These are phyloP conservation scores for Acromyrmex heyeri DNA, from an alignment of 1,140 invertebrate species.

Conservation along the genomic window DNA sequence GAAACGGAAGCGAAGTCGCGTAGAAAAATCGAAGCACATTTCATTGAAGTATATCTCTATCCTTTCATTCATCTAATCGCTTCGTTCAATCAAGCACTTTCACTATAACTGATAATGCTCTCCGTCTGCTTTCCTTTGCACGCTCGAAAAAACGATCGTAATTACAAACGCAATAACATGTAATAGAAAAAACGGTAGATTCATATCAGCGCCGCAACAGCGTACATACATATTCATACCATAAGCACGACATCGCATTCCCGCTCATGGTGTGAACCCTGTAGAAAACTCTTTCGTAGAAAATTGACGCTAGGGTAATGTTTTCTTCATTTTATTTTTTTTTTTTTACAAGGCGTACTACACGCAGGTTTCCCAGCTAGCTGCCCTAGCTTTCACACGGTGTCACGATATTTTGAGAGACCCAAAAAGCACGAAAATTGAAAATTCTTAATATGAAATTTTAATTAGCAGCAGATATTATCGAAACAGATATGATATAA, in stretches of 20 bases:
- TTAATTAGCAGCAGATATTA: neutral
- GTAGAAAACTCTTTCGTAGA: constrained; percentile 82
- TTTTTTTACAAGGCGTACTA: constrained; percentile 82
- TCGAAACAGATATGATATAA: constrained; percentile 1
- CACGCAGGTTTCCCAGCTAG: constrained; percentile 77
- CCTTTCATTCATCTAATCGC: constrained; percentile 2
- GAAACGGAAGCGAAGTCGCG: constrained; percentile 13
- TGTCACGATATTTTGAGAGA: constrained; percentile 65
- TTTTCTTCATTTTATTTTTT: constrained; percentile 68
- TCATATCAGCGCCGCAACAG: constrained; percentile 68
- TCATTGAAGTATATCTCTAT: neutral
- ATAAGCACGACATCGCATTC: constrained; percentile 69
- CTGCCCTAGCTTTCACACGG: constrained; percentile 77
- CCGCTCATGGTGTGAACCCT: constrained; percentile 74
- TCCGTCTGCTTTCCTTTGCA: constrained; percentile 14
- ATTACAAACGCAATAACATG: constrained; percentile 62
- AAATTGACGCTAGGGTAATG: constrained; percentile 86
- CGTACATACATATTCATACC: constrained; percentile 77
- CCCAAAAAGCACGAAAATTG: neutral
- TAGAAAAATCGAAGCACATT: constrained; percentile 14
- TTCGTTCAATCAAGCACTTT: constrained; percentile 2
- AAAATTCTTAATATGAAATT: neutral
- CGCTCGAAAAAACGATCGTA: constrained; percentile 44
- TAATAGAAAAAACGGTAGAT: constrained; percentile 73
- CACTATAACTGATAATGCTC: constrained; percentile 20